These are phyloP conservation scores for Bubo bubo DNA, from an alignment of 2,113 vertebrate genomes.

Conservation along the genomic window DNA sequence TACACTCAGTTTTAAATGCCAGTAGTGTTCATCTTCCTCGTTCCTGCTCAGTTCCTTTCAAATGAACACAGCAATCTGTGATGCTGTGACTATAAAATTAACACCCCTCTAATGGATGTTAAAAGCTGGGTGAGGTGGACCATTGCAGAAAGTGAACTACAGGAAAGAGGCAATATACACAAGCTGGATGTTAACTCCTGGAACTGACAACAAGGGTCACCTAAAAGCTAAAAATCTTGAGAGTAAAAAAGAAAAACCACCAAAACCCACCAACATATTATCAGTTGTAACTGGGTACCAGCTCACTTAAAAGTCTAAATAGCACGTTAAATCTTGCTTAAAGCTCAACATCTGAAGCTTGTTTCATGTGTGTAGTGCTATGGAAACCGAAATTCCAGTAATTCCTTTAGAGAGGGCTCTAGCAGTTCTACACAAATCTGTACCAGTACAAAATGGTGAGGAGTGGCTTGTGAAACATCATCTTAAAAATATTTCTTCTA, in stretches of 20 bases:
- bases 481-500: background rate
- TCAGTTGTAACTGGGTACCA: background rate
- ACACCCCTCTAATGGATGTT: rapidly evolving
- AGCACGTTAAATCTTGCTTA: background rate
- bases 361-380: background rate
- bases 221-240: background rate
- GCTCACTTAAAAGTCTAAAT: background rate
- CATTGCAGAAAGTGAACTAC: background rate
- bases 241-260: too few relatives aligned
- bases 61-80: background rate
- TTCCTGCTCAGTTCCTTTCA: background rate
- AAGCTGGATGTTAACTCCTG: background rate
- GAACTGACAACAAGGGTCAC: background rate
- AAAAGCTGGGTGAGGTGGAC: background rate
- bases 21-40: background rate
- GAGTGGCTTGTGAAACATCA: background rate
- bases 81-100: background rate
- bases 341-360: background rate
- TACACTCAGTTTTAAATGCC: background rate
- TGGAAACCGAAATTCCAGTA: background rate
- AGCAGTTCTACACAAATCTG: background rate
- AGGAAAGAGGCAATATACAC: background rate
- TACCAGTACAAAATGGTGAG: background rate
- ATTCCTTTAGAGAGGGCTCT: background rate
- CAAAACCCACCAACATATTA: background rate